A percentile compares a stretch with the other conserved stretches of the same genome.
phyloP scores from a whole-genome alignment of 2,113 vertebrate genomes.

The Labeo rohita region DNA sequence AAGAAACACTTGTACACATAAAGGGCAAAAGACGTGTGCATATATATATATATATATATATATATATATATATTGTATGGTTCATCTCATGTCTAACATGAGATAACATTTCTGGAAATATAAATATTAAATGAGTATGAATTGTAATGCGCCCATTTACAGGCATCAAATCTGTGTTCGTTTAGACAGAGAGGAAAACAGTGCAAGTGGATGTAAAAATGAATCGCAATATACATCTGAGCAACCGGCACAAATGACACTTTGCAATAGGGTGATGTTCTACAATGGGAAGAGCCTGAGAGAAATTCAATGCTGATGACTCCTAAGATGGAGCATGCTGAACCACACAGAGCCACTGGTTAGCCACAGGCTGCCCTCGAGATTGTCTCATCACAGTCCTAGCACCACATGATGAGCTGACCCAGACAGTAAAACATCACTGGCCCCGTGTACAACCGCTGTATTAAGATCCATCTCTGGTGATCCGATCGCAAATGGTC shows the following conservation, averaged over 20 bases:
- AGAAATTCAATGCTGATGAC: constrained; percentile 6
- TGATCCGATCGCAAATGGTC: background rate
- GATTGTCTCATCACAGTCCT: background rate
- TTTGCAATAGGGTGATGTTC: background rate
- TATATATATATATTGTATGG: too few species aligned
- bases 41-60: background rate
- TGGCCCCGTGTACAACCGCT: background rate
- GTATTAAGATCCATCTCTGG: constrained; percentile 18
- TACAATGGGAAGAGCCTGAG: background rate
- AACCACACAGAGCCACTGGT: constrained; percentile 23
- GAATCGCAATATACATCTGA: background rate
- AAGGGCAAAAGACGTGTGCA: background rate
- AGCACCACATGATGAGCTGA: background rate
- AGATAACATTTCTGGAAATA: background rate
- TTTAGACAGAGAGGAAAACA: background rate
- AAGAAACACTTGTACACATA: background rate
- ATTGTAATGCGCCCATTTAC: background rate
- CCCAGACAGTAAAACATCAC: constrained; percentile 13
- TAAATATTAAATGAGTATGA: background rate
- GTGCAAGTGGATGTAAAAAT: background rate
- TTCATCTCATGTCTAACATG: background rate
- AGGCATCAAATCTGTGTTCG: background rate
- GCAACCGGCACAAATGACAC: background rate
- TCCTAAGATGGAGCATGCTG: constrained; percentile 2
- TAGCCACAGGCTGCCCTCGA: constrained; percentile 17